phyloP scores from a whole-genome alignment of 1,140 invertebrate genomes.

The Apis dorsata region DNA sequence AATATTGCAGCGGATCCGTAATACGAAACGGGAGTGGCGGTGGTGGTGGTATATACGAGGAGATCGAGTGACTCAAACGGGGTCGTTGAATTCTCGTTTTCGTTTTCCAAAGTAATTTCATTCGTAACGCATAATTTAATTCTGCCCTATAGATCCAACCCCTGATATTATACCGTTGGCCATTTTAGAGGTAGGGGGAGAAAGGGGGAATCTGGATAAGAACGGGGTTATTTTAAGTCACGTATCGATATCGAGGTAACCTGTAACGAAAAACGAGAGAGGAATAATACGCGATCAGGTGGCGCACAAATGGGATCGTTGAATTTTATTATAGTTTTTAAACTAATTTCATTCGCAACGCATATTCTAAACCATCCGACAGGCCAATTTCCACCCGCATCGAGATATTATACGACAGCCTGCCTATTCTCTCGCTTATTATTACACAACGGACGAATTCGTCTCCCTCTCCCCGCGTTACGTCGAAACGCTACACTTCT shows the following conservation, averaged over 20 bases:
- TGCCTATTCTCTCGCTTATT: conserved; percentile 55
- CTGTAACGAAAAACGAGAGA: background rate
- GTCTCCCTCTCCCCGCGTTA: conserved; percentile 15
- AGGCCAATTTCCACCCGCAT: conserved; percentile 31
- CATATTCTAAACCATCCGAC: too few relatives aligned
- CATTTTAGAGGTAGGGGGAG: too few relatives aligned
- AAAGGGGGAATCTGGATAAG: conserved; percentile 13
- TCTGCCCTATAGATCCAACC: too few relatives aligned
- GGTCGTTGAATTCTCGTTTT: too few relatives aligned
- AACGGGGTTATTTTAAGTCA: conserved; percentile 23
- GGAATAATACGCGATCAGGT: background rate
- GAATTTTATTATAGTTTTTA: too few relatives aligned
- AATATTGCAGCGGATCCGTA: background rate
- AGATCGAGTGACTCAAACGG: too few relatives aligned
- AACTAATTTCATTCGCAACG: background rate
- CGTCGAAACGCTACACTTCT: background rate
- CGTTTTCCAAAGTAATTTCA: too few relatives aligned
- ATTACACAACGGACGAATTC: conserved; percentile 51
- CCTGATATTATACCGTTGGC: too few relatives aligned
- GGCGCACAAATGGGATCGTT: background rate
- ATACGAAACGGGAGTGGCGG: background rate
- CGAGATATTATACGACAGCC: conserved; percentile 71
- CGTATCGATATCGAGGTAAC: background rate
- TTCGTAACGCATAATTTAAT: too few relatives aligned
- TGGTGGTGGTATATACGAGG: too few relatives aligned